Percentiles rank a stretch among this genome's conserved stretches.
Evolutionary conservation across 2,113 vertebrate genomes (phyloP).

Genomic region (Chrysemys picta): DNA sequence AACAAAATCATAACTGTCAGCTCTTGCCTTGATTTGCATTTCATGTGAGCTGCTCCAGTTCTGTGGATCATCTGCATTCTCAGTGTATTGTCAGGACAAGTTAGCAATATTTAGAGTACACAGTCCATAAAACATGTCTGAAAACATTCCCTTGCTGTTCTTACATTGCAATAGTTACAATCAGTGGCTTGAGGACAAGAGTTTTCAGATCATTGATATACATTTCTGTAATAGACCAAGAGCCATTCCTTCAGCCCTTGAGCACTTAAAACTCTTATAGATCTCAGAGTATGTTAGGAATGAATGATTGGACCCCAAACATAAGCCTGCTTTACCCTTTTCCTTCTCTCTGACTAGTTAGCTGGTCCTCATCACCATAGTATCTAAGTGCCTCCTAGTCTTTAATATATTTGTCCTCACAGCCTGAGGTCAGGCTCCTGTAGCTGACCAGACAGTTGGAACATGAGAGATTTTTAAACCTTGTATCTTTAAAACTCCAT

Average conservation of each 20-base stretch:
- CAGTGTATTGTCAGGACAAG: neutral
- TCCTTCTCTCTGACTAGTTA: neutral
- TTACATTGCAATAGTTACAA: neutral
- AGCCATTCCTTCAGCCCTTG: neutral
- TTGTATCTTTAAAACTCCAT: neutral
- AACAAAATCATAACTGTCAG: neutral
- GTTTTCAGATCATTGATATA: neutral
- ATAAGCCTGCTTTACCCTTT: neutral
- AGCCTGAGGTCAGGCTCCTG: neutral
- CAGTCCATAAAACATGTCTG: neutral
- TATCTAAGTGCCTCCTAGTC: neutral
- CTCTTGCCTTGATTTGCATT: slow-evolving; percentile 29
- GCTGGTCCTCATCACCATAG: neutral
- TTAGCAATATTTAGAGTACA: slow-evolving; percentile 4
- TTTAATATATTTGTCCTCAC: neutral
- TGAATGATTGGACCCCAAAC: neutral
- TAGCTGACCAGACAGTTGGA: neutral
- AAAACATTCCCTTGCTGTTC: neutral
- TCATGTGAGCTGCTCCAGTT: neutral
- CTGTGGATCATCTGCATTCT: neutral
- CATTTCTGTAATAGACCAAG: neutral
- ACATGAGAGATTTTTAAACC: neutral
- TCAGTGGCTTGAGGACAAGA: slow-evolving; percentile 11
- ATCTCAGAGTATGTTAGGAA: neutral
- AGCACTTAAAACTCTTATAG: neutral